Conservation (phyloP, 2,113 vertebrate genomes). For the Pleuronectes platessa region DNA sequence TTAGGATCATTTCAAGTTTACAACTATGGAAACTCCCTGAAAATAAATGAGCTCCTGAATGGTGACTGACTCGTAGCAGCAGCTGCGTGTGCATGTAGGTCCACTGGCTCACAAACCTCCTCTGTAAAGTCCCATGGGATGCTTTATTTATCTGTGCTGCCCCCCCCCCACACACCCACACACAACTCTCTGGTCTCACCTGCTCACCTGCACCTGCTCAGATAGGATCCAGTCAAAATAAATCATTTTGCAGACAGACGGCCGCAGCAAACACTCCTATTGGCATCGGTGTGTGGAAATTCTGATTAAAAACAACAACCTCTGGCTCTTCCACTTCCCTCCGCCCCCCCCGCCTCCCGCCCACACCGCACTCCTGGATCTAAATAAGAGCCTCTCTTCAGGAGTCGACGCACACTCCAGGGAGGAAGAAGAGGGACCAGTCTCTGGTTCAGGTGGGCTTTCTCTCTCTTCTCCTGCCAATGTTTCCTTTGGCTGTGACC, state of each 20-base stretch:
- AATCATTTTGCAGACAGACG: constrained; percentile 20
- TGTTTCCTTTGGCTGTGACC: constrained; percentile 42
- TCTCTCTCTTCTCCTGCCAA: constrained; percentile 27
- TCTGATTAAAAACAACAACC: constrained; percentile 63
- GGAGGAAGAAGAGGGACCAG: constrained; percentile 20
- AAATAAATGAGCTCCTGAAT: constrained; percentile 55
- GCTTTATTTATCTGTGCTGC: constrained; percentile 36
- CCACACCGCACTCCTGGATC: background rate
- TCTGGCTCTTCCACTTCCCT: constrained; percentile 6
- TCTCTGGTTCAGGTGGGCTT: constrained; percentile 30
- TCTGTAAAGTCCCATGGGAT: constrained; percentile 24
- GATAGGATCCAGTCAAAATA: constrained; percentile 34
- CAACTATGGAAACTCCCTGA: constrained; percentile 8
- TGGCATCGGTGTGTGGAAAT: constrained; percentile 57
- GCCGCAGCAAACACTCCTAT: constrained; percentile 42
- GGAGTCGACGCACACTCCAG: constrained; percentile 18
- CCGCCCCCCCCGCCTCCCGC: background rate
- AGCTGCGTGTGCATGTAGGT: constrained; percentile 25
- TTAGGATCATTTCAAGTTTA: constrained; percentile 13
- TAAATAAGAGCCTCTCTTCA: constrained; percentile 58
- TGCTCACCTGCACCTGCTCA: constrained; percentile 55
- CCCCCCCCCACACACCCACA: background rate
- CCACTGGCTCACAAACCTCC: constrained; percentile 12
- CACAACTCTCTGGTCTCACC: background rate
- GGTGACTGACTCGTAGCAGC: constrained; percentile 32